phyloP scores from a whole-genome alignment of 1,140 invertebrate genomes.

The Araneus ventricosus region DNA sequence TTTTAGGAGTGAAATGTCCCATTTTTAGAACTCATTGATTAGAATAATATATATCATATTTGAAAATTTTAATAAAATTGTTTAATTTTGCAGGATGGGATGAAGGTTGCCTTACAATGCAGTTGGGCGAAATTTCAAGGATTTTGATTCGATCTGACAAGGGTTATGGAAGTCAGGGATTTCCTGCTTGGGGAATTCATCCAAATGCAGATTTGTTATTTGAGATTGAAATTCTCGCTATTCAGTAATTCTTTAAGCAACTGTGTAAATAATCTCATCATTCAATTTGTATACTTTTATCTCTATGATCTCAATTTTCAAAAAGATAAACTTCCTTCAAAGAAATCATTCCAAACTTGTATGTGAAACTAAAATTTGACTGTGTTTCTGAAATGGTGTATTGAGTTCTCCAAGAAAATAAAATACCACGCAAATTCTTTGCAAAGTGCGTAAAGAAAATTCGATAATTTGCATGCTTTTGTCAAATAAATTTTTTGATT shows the following conservation, averaged over 20 bases:
- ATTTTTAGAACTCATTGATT: too few relatives aligned
- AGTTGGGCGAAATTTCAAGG: conserved; percentile 49
- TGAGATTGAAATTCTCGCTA: conserved; percentile 64
- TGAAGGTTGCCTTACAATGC: conserved; percentile 70
- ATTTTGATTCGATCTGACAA: conserved; percentile 66
- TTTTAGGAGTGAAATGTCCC: too few relatives aligned
- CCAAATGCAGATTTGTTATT: conserved; percentile 61
- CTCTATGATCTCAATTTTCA: neutral
- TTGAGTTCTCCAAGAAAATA: neutral
- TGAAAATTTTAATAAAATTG: neutral
- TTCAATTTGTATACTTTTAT: neutral
- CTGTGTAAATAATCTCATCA: neutral
- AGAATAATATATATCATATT: neutral
- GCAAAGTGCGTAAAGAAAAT: too few relatives aligned
- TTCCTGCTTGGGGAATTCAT: conserved; percentile 68
- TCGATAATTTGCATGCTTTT: too few relatives aligned
- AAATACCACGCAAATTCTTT: too few relatives aligned
- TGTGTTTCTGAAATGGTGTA: neutral
- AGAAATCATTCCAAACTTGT: conserved; percentile 38
- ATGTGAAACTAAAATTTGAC: too few relatives aligned
- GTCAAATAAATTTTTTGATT: too few relatives aligned
- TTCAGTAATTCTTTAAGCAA: conserved; percentile 37
- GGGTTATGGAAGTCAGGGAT: conserved; percentile 66
- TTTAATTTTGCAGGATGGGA: conserved; percentile 68
- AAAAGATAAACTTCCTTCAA: neutral